phyloP scores from a whole-genome alignment of 2,888 invertebrate species.

The Tenthredo mesomela region DNA sequence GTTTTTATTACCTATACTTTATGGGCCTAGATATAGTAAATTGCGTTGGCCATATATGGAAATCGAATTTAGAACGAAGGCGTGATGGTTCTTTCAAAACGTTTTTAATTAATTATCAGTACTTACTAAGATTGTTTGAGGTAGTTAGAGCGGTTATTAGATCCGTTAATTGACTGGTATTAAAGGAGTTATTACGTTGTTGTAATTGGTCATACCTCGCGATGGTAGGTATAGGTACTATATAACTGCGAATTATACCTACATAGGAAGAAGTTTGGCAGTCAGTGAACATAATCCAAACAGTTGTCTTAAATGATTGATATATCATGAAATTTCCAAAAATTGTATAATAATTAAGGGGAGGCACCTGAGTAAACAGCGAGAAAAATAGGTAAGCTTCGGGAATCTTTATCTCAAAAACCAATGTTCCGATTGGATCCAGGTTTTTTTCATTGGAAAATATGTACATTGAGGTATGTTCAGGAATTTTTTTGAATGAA shows the following conservation, averaged over 20 bases:
- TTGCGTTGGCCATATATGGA: neutral
- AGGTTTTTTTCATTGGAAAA: too few species aligned
- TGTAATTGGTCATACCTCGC: constrained; percentile 4
- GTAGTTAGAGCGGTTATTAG: constrained; percentile 17
- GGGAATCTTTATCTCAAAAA: too few species aligned
- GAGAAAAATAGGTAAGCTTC: too few species aligned
- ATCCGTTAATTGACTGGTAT: constrained; percentile 2
- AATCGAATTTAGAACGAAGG: neutral
- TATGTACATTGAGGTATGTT: too few species aligned
- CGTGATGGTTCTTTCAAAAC: neutral
- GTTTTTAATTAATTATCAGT: constrained; percentile 3
- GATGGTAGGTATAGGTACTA: neutral
- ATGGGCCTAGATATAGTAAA: neutral
- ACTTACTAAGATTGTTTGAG: neutral
- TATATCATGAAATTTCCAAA: neutral
- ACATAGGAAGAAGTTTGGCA: neutral
- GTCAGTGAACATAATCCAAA: neutral
- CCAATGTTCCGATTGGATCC: too few species aligned
- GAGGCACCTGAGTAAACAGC: too few species aligned
- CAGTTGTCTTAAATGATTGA: neutral
- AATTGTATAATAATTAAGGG: neutral
- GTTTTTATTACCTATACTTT: neutral
- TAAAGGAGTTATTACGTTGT: neutral
- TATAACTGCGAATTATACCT: neutral
- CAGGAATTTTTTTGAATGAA: too few species aligned